These are phyloP conservation scores for Caenorhabditis afra DNA, from an alignment of 2,888 invertebrate genomes.

Conservation along the genomic window DNA sequence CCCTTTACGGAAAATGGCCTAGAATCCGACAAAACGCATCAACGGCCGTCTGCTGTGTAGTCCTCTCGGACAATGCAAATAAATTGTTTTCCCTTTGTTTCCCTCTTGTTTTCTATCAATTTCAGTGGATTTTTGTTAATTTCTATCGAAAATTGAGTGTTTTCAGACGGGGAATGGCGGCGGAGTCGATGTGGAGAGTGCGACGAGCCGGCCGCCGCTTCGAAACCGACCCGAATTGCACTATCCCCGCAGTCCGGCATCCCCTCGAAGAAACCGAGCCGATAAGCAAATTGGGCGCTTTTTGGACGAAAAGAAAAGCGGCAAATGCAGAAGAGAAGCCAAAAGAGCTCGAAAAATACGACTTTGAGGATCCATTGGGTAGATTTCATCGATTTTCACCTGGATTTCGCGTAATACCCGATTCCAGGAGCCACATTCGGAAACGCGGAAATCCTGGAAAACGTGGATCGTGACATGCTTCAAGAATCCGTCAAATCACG, in stretches of 20 bases:
- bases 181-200: slow-evolving; percentile 47
- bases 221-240: slow-evolving; percentile 16
- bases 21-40: neutral
- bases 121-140: neutral
- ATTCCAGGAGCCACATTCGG: slow-evolving; percentile 49
- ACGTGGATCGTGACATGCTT: slow-evolving; percentile 17
- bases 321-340: neutral
- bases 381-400: neutral
- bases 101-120: neutral
- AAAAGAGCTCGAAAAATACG: slow-evolving; percentile 21
- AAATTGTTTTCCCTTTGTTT: slow-evolving; percentile 4
- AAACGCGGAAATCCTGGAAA: neutral
- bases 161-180: slow-evolving; percentile 30
- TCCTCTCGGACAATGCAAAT: slow-evolving; percentile 36
- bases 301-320: slow-evolving; percentile 34
- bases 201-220: slow-evolving; percentile 40
- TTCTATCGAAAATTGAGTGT: neutral
- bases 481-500: slow-evolving; percentile 19
- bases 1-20: slow-evolving; percentile 1
- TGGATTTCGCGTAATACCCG: too few relatives aligned
- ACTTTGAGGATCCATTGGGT: slow-evolving; percentile 52
- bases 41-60: slow-evolving; percentile 19
- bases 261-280: slow-evolving; percentile 34
- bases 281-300: slow-evolving; percentile 17
- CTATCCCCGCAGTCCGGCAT: slow-evolving; percentile 29